Base-by-base conservation (phyloP, 35 echinoderm and acorn worm genomes). In the Chiridota heheva region DNA sequence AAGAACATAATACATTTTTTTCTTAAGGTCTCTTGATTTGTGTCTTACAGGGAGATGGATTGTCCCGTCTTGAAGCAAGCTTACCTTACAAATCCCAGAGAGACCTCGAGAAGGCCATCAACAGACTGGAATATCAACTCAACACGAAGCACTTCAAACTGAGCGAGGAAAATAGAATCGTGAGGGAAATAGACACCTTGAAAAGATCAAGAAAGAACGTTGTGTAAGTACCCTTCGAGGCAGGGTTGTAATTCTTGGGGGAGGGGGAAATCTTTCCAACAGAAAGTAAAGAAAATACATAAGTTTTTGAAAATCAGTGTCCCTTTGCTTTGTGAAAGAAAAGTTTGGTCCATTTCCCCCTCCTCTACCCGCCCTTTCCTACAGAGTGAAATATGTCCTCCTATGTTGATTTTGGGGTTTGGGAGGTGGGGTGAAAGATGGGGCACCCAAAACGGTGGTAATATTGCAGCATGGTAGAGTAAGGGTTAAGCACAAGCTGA, bases 201-300 rank as follows among this genome's bases (percentile, higher is more conserved):
- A 83, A 72, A 53, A 55, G 91, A 39, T 94, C 91, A 31, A 84
- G 67, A 74, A 77, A 63, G 36, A 69, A 81, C 71, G 85, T 94
- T 55, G 77, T 42, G 91, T 94, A 53, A 84, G 90, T 82, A 35
- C 1, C 59, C 4, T 65, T 55, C 34, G 15, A 20, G 32, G 15
- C 62, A 20, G 49, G 5, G 7, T 15, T 6, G 5, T 7, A 6
- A 61, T 7, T 15, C 13, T 15, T 43, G n/a, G n/a, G n/a, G n/a
- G n/a, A n/a, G n/a, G n/a, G n/a, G n/a, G n/a, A n/a, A n/a, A n/a
- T n/a, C n/a, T 72, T 15, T 29, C 13, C 5, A 8, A 12, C 8
- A 25, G 46, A 63, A 28, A 13, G 40, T 8, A 5, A 70, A 34
- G 5, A 4, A 70, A 8, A 28, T 70, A 6, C 3, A 70, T 5